Evolutionary conservation across 1,140 invertebrate genomes (phyloP).

Genomic region (Monochamus saltuarius): DNA sequence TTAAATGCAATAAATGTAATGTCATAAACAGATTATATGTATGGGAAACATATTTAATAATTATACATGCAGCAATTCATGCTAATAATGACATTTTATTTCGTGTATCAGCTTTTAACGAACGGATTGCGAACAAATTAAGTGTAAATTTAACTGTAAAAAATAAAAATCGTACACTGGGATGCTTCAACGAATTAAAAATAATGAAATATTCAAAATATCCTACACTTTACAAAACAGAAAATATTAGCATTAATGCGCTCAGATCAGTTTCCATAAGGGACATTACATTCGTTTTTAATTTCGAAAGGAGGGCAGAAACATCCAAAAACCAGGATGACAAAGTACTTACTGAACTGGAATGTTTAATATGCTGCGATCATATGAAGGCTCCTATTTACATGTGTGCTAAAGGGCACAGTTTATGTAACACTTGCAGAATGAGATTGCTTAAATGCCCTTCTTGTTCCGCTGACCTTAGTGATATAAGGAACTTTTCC

Average conservation of each 20-base stretch:
- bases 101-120: neutral
- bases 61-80: neutral
- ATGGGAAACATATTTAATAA: neutral
- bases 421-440: constrained; percentile 55
- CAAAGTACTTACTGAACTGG: constrained; percentile 54
- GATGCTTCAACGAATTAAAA: neutral
- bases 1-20: too few relatives aligned
- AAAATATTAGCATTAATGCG: neutral
- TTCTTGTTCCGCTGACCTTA: constrained; percentile 54
- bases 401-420: constrained; percentile 56
- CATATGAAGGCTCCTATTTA: constrained; percentile 57
- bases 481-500: constrained; percentile 53
- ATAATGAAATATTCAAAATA: neutral
- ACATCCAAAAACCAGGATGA: constrained; percentile 6
- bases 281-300: neutral
- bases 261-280: neutral
- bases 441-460: constrained; percentile 53
- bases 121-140: neutral
- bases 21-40: neutral
- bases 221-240: neutral
- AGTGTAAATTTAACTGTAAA: too few relatives aligned
- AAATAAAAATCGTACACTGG: too few relatives aligned
- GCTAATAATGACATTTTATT: neutral
- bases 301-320: neutral
- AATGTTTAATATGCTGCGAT: constrained; percentile 61